Base-by-base conservation (phyloP, 2,888 invertebrate genomes). In the Ctena decussata region DNA sequence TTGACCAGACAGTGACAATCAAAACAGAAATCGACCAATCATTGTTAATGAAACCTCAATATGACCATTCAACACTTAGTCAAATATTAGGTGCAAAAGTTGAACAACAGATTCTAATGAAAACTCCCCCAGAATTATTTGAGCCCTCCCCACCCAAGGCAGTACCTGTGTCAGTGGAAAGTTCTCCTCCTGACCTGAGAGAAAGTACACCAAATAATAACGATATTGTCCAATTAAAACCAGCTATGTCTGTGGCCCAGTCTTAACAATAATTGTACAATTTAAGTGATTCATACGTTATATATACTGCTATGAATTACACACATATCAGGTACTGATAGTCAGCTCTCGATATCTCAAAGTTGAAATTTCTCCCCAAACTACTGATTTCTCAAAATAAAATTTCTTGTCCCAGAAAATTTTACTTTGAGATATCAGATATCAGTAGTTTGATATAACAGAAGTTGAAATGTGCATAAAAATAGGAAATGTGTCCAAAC, bases 141-240 rank as follows among this genome's bases (percentile, higher is more conserved):
- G 91, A 90, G 75, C 93, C 93, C 0, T 92, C 92, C 24, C 92
- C 93, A 12, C 93, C 93, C 15, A 92, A 92, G 81, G 92, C 93
- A 18, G 89, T 93, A 32, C 93, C 93, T 0, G 92, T 93, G 30
- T 76, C 87, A 21, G 87, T 91, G 32, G 89, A 88, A 18, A 85
- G 79, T 12, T 85, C 80, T 5, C 87, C 86, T 53, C 77, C 81
- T 18, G 90, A 86, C 35, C 60, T 83, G 44, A 69, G 85, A 65
- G 80, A 89, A 18, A 77, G 71, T 35, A 70, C 76, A 24, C 73
- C 82, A 27, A 82, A 81, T 5, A 79, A 84, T 32, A 44, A 78
- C 35, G 81, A 77, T 24, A 91, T 91, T 72, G 84, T 90, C 27
- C 89, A 87, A 65, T 72, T 91, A 30, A 90, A 90, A 71, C 89